Evolutionary conservation across 2,888 invertebrate species (phyloP), one percentile per base, ranked within the genome.

Genomic region (Neoaliturus tenellus): DNA sequence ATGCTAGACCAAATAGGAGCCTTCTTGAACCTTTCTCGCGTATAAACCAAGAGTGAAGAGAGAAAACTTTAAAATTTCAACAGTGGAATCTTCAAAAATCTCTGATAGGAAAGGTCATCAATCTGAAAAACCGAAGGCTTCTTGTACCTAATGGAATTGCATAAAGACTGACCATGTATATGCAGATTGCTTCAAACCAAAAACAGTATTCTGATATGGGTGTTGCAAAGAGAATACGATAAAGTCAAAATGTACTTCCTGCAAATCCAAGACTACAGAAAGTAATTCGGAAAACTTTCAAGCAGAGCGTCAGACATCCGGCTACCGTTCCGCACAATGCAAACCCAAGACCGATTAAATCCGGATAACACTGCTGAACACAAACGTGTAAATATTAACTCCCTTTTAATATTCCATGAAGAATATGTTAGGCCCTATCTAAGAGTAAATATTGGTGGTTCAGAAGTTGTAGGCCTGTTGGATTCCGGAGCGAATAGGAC

Each of bases 401-500:
- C 14, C 4, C 23, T 51, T 8, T 51, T 51, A 23, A 51, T 5
- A 4, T 14, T 51, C 23, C 4, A 17, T 8, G 23, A 51, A 51
- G 51, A 17, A 51, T 6, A 51, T 51, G 51, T 23, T 51, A 62
- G 62, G 25, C 23, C 25, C 14, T 62, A 62, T 25, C 62, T 28
- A 3, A 28, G 25, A 23, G 62, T 62, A 23, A 25, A 14, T 8
- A 23, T 62, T 62, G 8, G 5, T 62, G 35, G 62, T 6, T 23
- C 62, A 3, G 25, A 62, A 23, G 25, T 62, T 23, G 14, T n/a
- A 25, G 62, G 25, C 5, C 25, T 62, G 25, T 62, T 62, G 62
- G 62, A 62, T 62, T 62, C 62, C 8, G 62, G 62, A 28, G 62
- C 62, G 25, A n/a, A n/a, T n/a, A n/a, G n/a, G n/a, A n/a, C n/a